These are phyloP conservation scores for Drosophila erecta DNA, from an alignment of 1,140 invertebrate species.

Conservation along the genomic window DNA sequence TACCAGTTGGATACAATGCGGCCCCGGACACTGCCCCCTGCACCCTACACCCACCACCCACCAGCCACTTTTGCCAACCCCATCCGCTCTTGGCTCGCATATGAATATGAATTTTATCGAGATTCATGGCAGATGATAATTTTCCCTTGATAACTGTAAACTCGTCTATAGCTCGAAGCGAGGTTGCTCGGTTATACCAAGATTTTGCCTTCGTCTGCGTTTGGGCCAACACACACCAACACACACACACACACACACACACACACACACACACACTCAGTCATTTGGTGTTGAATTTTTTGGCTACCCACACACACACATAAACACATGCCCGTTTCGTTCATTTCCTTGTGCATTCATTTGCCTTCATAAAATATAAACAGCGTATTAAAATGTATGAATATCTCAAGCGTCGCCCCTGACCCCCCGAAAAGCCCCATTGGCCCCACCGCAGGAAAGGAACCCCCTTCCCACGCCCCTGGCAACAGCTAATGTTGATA, in stretches of 20 bases:
- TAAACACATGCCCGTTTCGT: constrained; percentile 6
- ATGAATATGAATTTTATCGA: constrained; percentile 83
- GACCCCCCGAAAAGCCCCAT: neutral
- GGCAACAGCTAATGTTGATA: constrained; percentile 81
- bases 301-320: constrained; percentile 27
- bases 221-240: constrained; percentile 42
- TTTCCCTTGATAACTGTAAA: constrained; percentile 84
- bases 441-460: too few species aligned
- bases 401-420: constrained; percentile 58
- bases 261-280: constrained; percentile 25
- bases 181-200: constrained; percentile 66
- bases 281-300: constrained; percentile 78
- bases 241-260: constrained; percentile 24
- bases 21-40: constrained; percentile 37
- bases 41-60: neutral
- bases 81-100: constrained; percentile 47
- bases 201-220: constrained; percentile 40
- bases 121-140: constrained; percentile 84
- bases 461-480: neutral
- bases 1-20: constrained; percentile 74
- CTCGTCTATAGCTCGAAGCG: constrained; percentile 83
- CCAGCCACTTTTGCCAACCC: neutral
- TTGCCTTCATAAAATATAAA: constrained; percentile 83
- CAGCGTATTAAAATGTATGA: constrained; percentile 82
- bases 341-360: constrained; percentile 83